Conservation (phyloP, 2,797 vertebrate genomes). For the Apogon talboti region DNA sequence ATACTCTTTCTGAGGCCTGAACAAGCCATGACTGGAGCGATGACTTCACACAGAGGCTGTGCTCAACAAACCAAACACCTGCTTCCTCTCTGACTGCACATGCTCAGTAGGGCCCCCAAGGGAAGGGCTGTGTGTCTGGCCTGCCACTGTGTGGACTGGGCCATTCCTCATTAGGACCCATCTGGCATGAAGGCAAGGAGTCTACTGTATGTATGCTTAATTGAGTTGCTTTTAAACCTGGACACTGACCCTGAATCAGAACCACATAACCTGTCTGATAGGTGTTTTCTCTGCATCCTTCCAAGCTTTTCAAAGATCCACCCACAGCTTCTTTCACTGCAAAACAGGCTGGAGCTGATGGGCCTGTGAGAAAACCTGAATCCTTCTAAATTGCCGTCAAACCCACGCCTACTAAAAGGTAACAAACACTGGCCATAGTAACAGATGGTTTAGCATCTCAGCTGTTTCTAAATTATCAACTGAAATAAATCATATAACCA, state of each 20-base stretch:
- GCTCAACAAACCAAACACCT: slow-evolving; percentile 66
- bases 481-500: background rate
- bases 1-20: slow-evolving; percentile 37
- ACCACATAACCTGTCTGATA: background rate
- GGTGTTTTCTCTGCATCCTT: slow-evolving; percentile 12
- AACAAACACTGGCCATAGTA: background rate
- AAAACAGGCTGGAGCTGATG: slow-evolving; percentile 21
- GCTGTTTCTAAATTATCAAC: background rate
- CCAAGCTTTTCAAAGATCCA: slow-evolving; percentile 31
- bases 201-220: slow-evolving; percentile 12
- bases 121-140: slow-evolving; percentile 43
- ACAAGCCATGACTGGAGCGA: slow-evolving; percentile 35
- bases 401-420: slow-evolving; percentile 2
- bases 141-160: slow-evolving; percentile 35
- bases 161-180: slow-evolving; percentile 61
- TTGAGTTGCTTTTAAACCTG: background rate
- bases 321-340: slow-evolving; percentile 15
- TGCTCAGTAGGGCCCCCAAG: slow-evolving; percentile 58
- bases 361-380: slow-evolving; percentile 24
- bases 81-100: slow-evolving; percentile 68
- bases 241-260: slow-evolving; percentile 18
- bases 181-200: slow-evolving; percentile 48
- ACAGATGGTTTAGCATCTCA: no score
- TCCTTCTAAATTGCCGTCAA: slow-evolving; percentile 18
- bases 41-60: slow-evolving; percentile 19